phyloP scores from a whole-genome alignment of 2,888 invertebrate genomes.

The Eupithecia vulgata region DNA sequence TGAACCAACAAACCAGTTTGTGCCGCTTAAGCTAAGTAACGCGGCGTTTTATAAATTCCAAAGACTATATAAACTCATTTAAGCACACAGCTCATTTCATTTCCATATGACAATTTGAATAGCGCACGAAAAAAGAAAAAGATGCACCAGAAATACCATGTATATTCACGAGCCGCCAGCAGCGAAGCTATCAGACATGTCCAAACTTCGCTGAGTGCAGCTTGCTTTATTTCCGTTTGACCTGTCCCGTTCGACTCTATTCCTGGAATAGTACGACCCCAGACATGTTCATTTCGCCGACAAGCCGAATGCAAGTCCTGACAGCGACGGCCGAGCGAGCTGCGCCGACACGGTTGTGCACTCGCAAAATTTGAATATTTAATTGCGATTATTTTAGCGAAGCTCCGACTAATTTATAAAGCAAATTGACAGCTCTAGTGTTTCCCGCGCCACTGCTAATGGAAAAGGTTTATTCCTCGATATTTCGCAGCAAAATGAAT shows the following conservation, averaged over 20 bases:
- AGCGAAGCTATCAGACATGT: slow-evolving; percentile 77
- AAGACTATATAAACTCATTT: not conserved
- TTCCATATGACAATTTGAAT: slow-evolving; percentile 52
- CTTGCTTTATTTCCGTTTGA: slow-evolving; percentile 81
- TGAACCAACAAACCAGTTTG: slow-evolving; percentile 31
- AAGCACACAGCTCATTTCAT: slow-evolving; percentile 3
- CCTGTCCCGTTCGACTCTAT: slow-evolving; percentile 77
- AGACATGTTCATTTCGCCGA: slow-evolving; percentile 78
- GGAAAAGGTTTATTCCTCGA: slow-evolving; percentile 60
- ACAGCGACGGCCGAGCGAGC: slow-evolving; percentile 63
- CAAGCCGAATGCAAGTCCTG: slow-evolving; percentile 76
- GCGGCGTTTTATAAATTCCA: slow-evolving; percentile 28
- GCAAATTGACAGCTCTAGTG: slow-evolving; percentile 66
- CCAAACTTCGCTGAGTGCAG: slow-evolving; percentile 79
- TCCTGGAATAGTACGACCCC: slow-evolving; percentile 70
- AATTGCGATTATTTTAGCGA: slow-evolving; percentile 73
- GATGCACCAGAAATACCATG: slow-evolving; percentile 61
- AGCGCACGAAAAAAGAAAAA: slow-evolving; percentile 53
- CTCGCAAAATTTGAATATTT: slow-evolving; percentile 77
- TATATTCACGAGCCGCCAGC: slow-evolving; percentile 76
- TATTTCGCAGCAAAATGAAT: slow-evolving; percentile 58
- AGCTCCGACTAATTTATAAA: slow-evolving; percentile 69
- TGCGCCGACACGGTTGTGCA: slow-evolving; percentile 77
- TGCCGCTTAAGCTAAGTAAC: slow-evolving; percentile 35
- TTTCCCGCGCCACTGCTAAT: slow-evolving; percentile 57